Conservation (phyloP, 1,140 invertebrate genomes). For the Lasaia peninsularis region DNA sequence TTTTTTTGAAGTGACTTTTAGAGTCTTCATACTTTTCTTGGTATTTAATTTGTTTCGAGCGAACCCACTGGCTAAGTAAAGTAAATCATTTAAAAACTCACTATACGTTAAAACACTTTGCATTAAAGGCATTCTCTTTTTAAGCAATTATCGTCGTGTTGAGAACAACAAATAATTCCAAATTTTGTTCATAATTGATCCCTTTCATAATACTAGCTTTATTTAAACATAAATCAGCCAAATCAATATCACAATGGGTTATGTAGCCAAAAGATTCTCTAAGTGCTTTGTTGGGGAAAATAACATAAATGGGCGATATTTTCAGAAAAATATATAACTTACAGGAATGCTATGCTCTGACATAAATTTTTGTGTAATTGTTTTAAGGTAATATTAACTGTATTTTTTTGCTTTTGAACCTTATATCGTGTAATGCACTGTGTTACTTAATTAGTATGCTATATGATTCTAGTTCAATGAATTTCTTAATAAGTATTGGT, state of each 20-base stretch:
- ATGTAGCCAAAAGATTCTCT: conserved; percentile 23
- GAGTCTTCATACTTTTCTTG: background rate
- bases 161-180: conserved; percentile 2
- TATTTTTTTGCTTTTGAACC: conserved; percentile 21
- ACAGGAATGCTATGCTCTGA: conserved; percentile 15
- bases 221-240: conserved; percentile 16
- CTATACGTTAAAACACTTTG: background rate
- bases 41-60: background rate
- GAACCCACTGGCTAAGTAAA: background rate
- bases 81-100: background rate
- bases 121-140: background rate
- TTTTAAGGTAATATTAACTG: conserved; percentile 18
- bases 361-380: conserved; percentile 25
- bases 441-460: background rate
- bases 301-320: conserved; percentile 22
- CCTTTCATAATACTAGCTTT: background rate
- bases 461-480: too few relatives aligned
- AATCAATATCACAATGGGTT: conserved; percentile 24
- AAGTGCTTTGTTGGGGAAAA: conserved; percentile 14
- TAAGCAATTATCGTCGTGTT: background rate
- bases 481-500: too few relatives aligned
- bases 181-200: background rate
- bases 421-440: conserved; percentile 23
- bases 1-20: background rate
- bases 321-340: conserved; percentile 18